A percentile compares a stretch with the other conserved stretches of the same genome.
These are phyloP conservation scores for Scolopax rusticola DNA, from an alignment of 2,797 vertebrate species.

Conservation along the genomic window DNA sequence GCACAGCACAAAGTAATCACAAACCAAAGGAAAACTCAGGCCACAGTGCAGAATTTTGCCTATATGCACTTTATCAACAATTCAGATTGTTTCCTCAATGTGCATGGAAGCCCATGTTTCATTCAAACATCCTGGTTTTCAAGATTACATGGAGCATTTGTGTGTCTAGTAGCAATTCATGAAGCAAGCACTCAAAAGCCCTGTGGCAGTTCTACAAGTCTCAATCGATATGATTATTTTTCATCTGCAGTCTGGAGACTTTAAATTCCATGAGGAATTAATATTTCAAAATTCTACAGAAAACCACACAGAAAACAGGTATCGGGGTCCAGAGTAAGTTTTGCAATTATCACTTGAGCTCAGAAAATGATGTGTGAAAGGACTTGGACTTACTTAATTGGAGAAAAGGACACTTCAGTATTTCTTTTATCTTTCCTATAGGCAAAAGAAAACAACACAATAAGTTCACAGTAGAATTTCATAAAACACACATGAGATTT, in stretches of 20 bases:
- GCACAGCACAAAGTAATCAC: background rate
- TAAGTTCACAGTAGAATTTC: constrained; percentile 5
- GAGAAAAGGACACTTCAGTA: constrained; percentile 75
- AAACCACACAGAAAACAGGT: background rate
- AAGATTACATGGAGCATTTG: background rate
- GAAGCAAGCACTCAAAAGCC: background rate
- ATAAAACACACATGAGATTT: background rate
- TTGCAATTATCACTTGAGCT: background rate
- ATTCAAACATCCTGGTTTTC: background rate
- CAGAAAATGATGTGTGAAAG: background rate
- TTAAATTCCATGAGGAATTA: background rate
- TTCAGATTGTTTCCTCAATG: background rate
- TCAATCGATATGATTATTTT: background rate
- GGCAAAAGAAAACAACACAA: constrained; percentile 19
- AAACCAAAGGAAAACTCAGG: background rate
- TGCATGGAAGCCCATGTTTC: accelerated
- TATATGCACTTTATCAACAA: background rate
- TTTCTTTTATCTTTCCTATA: constrained; percentile 80
- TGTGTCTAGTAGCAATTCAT: background rate
- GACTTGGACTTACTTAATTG: constrained; percentile 78
- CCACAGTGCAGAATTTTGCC: background rate
- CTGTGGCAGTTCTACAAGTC: background rate
- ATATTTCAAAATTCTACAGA: background rate
- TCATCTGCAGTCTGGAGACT: background rate
- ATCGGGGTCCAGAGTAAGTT: background rate